Base-by-base conservation (phyloP, 2,797 vertebrate genomes). In the Spinibarbus caldwelli region DNA sequence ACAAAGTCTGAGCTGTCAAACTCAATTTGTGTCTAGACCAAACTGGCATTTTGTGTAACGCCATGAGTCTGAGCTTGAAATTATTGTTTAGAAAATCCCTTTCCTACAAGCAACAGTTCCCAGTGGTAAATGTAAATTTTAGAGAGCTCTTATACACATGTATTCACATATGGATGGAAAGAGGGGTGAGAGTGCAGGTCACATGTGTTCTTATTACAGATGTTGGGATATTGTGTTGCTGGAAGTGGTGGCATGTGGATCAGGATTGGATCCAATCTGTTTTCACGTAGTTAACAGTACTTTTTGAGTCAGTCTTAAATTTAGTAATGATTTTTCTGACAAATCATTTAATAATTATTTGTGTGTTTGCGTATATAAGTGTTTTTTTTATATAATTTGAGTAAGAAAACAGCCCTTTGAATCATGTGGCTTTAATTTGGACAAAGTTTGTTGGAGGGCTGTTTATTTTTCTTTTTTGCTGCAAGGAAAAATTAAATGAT, bases 11-110 rank as follows among this genome's bases (percentile, higher is more conserved):
- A 9, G 43, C 41, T 38, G 62, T 84, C 82, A 54, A 84, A 77
- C 72, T 67, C 19, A 26, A 77, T 77, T 84, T 84, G 34, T 15
- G 82, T 67, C 62, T 84, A 77, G 72, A 66, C 67, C 52, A 57
- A 77, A 64, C 67, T 31, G 71, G 29, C 23, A 31, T 77, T 71
- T 68, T 78, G 23, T 49, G 19, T 83, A 59, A 54, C 41, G 47
- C 71, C 43, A 47, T 47, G 21, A 52, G 19, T 78, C 36, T 38
- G 34, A 38, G 23, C 36, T 62, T 43, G 31, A 62, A 62, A 62
- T 62, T 45, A 66, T 23, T 79, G 77, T 66, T 66, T 64, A 62
- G 43, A 76, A 64, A 78, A 64, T 12, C 1, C 2, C 47, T 23
- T 47, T 66, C n/a, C 26, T 66, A 7, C 57, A 45, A 29, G 54